A percentile compares a stretch with the other conserved stretches of the same genome.
phyloP scores from a whole-genome alignment of 2,888 invertebrate genomes.

The Nomada lathburiana region DNA sequence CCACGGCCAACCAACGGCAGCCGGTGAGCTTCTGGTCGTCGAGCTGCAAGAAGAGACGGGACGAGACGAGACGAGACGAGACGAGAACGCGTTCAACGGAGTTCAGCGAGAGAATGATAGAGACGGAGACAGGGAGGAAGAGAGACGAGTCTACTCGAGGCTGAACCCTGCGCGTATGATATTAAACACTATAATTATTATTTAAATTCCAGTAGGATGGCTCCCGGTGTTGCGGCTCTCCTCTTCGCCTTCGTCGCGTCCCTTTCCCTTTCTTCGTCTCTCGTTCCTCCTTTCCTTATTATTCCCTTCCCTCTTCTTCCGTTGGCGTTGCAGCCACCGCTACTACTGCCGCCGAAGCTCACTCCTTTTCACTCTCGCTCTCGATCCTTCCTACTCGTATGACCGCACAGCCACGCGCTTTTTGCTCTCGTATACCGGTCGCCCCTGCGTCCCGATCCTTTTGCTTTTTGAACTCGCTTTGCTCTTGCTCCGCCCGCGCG shows the following conservation, averaged over 20 bases:
- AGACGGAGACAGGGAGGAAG: slow-evolving; percentile 27
- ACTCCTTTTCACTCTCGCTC: slow-evolving; percentile 55
- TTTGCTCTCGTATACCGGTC: slow-evolving; percentile 74
- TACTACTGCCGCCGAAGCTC: slow-evolving; percentile 23
- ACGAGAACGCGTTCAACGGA: slow-evolving; percentile 11
- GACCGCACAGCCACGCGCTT: slow-evolving; percentile 66
- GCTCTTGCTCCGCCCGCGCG: slow-evolving; percentile 81
- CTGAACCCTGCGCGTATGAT: slow-evolving; percentile 78
- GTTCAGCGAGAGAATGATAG: slow-evolving; percentile 14
- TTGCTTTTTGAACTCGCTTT: slow-evolving; percentile 82
- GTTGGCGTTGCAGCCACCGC: slow-evolving; percentile 9
- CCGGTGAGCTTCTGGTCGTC: slow-evolving; percentile 66
- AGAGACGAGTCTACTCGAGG: slow-evolving; percentile 58
- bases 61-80: slow-evolving; percentile 44
- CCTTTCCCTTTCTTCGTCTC: slow-evolving; percentile 44
- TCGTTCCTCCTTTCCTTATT: slow-evolving; percentile 51
- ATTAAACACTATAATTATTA: slow-evolving; percentile 84
- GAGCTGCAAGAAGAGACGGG: slow-evolving; percentile 61
- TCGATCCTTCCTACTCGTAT: slow-evolving; percentile 49
- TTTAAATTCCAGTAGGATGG: slow-evolving; percentile 84
- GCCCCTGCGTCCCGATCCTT: slow-evolving; percentile 76
- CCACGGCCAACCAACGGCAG: slow-evolving; percentile 60
- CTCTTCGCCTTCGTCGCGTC: slow-evolving; percentile 50
- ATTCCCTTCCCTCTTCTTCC: slow-evolving; percentile 20
- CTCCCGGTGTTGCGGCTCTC: slow-evolving; percentile 82